A percentile compares a stretch with the other conserved stretches of the same genome.
Conservation (phyloP, 2,888 invertebrate species). For the Autographa pulchrina region DNA sequence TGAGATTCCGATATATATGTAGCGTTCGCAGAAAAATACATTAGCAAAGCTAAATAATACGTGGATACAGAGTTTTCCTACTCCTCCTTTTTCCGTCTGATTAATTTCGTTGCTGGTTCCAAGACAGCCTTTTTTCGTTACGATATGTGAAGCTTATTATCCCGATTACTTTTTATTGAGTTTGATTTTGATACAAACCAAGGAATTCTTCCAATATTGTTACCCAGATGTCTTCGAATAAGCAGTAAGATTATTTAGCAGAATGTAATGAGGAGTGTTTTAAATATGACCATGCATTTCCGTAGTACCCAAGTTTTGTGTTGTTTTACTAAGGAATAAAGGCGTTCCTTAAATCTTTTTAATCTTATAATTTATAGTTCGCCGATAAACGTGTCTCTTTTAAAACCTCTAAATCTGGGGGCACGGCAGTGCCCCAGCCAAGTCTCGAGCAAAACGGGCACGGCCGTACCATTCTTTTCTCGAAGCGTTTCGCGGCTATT, state of each 20-base stretch:
- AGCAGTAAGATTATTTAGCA: too few species aligned
- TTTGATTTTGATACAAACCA: neutral
- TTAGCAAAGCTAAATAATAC: neutral
- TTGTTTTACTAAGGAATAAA: neutral
- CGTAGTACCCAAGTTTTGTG: too few species aligned
- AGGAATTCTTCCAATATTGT: too few species aligned
- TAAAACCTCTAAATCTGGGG: neutral
- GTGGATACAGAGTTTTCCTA: neutral
- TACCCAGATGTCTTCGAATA: too few species aligned
- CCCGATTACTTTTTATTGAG: neutral
- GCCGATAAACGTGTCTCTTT: neutral
- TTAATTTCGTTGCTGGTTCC: neutral
- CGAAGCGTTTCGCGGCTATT: too few species aligned
- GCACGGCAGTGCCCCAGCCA: too few species aligned
- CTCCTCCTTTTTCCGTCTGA: slow-evolving; percentile 1
- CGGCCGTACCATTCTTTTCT: too few species aligned
- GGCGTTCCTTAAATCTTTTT: neutral
- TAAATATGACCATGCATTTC: too few species aligned
- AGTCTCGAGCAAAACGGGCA: too few species aligned
- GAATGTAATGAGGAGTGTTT: too few species aligned
- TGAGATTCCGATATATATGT: neutral
- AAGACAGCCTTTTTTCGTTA: neutral
- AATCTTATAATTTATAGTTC: neutral
- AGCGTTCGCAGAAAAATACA: slow-evolving; percentile 1
- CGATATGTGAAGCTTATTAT: neutral